Evolutionary conservation across 1,140 invertebrate species (phyloP), one percentile per base, ranked within the genome.

Genomic region (Brachionus asplanchnoidis): DNA sequence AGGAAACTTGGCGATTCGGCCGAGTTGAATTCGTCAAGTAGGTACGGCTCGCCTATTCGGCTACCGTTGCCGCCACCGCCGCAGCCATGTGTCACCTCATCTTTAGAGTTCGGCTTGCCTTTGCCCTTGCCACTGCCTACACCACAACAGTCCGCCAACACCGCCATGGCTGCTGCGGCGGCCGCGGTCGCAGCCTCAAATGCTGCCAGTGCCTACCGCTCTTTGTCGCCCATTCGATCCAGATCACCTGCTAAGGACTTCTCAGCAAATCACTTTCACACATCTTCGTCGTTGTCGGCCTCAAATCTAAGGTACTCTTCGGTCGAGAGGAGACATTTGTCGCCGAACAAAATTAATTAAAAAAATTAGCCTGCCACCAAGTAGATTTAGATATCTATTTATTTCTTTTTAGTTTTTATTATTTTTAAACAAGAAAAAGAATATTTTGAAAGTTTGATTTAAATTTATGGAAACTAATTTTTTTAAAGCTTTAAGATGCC

Each of bases 151-250:
- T 82, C 79, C 14, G 32, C 79, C 20, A 82, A n/a, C 26, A 56
- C 77, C 9, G 77, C 77, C 44, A 60, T 80, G 79, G 36, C 53
- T 42, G 79, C 79, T 42, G 79, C 53, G 17, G 79, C 79, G 0
- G 79, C 79, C 2, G 79, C 79, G 0, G 79, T 82, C 20, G 79
- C 79, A 0, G 79, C 79, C 23, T 65, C 79, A 28, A 82, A 82
- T 46, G 79, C 53, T 65, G 79, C 79, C 14, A 66, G 28, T 82
- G 79, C 50, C n/a, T 82, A 82, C 53, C 20, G 79, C 60, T 82
- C 79, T 40, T 65, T 82, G 26, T 82, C 79, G 17, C 79, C 79
- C 14, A 68, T 82, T 5, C 7, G 79, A 60, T 82, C 79, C 20
- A 82, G 32, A 65, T 82, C 79, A 46, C 79, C 79, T 26, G 8